These are phyloP conservation scores for Hirtodrosophila confusa DNA, from an alignment of 2,888 invertebrate species.

Conservation along the genomic window DNA sequence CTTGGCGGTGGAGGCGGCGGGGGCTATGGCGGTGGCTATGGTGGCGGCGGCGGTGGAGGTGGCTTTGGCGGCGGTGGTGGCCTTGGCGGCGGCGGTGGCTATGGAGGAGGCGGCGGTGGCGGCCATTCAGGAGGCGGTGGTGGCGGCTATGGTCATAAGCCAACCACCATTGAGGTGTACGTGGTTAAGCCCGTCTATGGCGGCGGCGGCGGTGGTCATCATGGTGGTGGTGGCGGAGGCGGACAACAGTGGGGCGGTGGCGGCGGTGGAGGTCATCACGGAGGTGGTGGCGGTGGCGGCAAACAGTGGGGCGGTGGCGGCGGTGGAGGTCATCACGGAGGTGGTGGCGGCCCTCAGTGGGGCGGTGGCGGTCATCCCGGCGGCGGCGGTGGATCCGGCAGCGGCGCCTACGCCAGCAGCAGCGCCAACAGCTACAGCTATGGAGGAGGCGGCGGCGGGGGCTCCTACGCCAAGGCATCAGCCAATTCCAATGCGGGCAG, in stretches of 20 bases:
- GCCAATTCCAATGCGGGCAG: slow-evolving; percentile 57
- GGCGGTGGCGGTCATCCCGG: slow-evolving; percentile 21
- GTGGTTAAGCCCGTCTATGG: slow-evolving; percentile 24
- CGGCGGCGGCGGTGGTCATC: slow-evolving; percentile 30
- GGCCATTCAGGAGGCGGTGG: slow-evolving; percentile 39
- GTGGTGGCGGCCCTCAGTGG: slow-evolving; percentile 16
- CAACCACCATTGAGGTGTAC: slow-evolving; percentile 34
- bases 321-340: slow-evolving; percentile 32
- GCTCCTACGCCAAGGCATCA: slow-evolving; percentile 64
- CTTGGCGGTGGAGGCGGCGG: slow-evolving; percentile 32
- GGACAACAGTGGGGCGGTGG: slow-evolving; percentile 20
- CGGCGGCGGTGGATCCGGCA: slow-evolving; percentile 27
- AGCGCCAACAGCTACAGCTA: slow-evolving; percentile 41
- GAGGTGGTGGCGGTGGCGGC: slow-evolving; percentile 37
- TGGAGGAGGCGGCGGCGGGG: slow-evolving; percentile 17
- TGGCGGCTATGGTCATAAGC: slow-evolving; percentile 26
- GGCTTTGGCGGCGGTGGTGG: slow-evolving; percentile 28
- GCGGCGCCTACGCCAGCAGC: slow-evolving; percentile 23
- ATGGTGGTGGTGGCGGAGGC: slow-evolving; percentile 32
- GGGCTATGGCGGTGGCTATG: slow-evolving; percentile 31
- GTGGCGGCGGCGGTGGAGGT: slow-evolving; percentile 36
- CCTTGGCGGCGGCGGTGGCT: slow-evolving; percentile 21
- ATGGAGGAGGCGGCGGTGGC: slow-evolving; percentile 30
- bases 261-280: slow-evolving; percentile 3
- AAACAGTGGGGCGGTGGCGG: slow-evolving; percentile 15